Base-by-base conservation (phyloP, 2,888 invertebrate species). In the Drosophila rubida region DNA sequence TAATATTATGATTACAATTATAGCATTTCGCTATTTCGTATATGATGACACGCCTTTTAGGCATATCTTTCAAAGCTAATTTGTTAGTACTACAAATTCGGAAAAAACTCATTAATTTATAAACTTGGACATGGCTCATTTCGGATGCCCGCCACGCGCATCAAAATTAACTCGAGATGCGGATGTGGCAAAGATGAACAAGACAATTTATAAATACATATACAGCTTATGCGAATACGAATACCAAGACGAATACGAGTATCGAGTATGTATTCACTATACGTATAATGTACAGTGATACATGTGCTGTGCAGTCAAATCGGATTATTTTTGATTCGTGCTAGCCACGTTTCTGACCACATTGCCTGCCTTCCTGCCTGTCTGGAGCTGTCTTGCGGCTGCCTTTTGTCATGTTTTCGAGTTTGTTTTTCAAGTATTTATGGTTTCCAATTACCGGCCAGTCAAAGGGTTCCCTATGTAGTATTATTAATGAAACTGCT, bases 251-350 rank as follows among this genome's bases (percentile, higher is more conserved):
- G 35, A 44, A 44, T 25, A 32, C 27, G 9, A 27, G n/a, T 61
- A 50, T 49, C 42, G 48, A 25, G 11, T 27, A 54, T 48, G 13
- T 46, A 27, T 46, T 8, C 19, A 54, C 13, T 37, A 14, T 30
- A 30, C 27, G 32, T 42, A 41, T 27, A 27, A 11, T 57, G 7
- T 51, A 39, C 39, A 35, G 6, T 14, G 11, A 50, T 45, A 4
- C 13, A 35, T 35, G 19, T 9, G 19, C 27, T 42, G 19, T 51
- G 55, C 72, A 66, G 69, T 59, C 76, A 78, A 84, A 85, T 76
- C 82, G 85, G 82, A 84, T 82, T 82, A 82, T 78, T 78, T 79
- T 68, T 77, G 69, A 78, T 75, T 72, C 71, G 71, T 67, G 61
- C 75, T 82, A 66, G 68, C 75, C 81, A 80, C 50, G 49, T 68